Evolutionary conservation across 2,888 invertebrate genomes (phyloP), one percentile per base, ranked within the genome.

Genomic region (Calameuta filiformis): DNA sequence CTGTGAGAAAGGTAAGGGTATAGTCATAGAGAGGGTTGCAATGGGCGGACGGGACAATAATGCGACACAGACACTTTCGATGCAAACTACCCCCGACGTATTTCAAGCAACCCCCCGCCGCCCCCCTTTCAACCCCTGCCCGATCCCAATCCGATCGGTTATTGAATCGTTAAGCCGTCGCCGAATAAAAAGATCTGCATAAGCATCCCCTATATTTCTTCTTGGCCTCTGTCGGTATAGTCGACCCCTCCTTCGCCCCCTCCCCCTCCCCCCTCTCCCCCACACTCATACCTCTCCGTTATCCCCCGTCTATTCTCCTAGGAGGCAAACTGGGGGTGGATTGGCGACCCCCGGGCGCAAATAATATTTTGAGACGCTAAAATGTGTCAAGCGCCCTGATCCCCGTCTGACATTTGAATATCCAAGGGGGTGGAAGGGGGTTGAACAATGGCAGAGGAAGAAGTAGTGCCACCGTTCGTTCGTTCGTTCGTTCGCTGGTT

Each of bases 341-440:
- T 12, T 35, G 71, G 76, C 34, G 12, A 71, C 74, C 76, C 73
- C 71, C 35, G 84, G 84, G 84, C 85, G 89, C 87, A 89, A 91
- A 91, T 91, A 91, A 91, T 91, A 91, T 91, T 91, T 90, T 85
- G 87, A 87, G 86, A 89, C 87, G 91, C 87, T 90, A 91, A 91
- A 91, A 91, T 87, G 90, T 91, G 91, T 91, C 91, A 91, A 90
- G 87, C 86, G 83, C 85, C 56, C 86, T 91, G 91, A 91, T 91
- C 91, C 90, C 56, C 87, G 81, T 77, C 87, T 91, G 90, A 90
- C 90, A 90, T 91, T 91, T 90, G 89, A 90, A 91, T 90, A 90
- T 90, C 89, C 87, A 78, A 79, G 83, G 79, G 81, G 35, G 69
- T 68, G 69, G 77, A 73, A 34, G 56, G 76, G 78, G 77, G 74